These are phyloP conservation scores for human DNA, from an alignment of 2,113 vertebrate species.

Conservation along the genomic window GRCh38 chr3:69595501-69596000, in stretches of 20 bases:
- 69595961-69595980: neutral
- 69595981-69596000: neutral
- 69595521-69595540: neutral
- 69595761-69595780: neutral
- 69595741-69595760: fast-evolving
- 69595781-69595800: neutral
- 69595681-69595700: neutral
- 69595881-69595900: neutral
- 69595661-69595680: neutral
- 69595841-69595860: neutral
- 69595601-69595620: neutral
- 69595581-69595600: neutral
- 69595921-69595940: fast-evolving
- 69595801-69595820: neutral
- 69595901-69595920: neutral
- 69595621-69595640: neutral
- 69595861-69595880: neutral
- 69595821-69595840: neutral
- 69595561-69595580: neutral
- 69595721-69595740: neutral
- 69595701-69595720: neutral
- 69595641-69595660: neutral
- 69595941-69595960: constrained; percentile 9
- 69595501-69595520: neutral
- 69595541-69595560: neutral